Base-by-base conservation (phyloP, 2,113 vertebrate genomes). In the Rana temporaria region DNA sequence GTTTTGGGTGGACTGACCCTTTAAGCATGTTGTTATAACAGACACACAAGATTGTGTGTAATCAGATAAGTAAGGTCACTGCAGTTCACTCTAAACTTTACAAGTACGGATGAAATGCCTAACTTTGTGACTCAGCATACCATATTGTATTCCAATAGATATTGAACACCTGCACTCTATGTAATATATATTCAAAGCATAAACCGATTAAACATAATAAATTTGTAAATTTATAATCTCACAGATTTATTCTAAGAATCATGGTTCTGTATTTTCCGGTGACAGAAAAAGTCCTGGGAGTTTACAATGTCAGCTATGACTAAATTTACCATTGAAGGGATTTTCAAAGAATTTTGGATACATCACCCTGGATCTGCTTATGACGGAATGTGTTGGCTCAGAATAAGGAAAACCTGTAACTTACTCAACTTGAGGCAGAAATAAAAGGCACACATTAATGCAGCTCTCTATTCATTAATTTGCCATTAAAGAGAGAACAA, bases 181-280 rank as follows among this genome's bases (percentile, higher is more conserved):
- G 6, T 16, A 42, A 53, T 24, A 70, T 22, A 48, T 20, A 6
- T 6, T n/a, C 22, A 4, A n/a, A 52, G 52, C 22, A 70, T 52
- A 52, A 70, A 70, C 38, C 6, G n/a, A 70, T 52, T 70, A 70
- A 70, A 52, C 52, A 7, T 24, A 34, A 66, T 66, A 66, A 16
- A 66, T 66, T 66, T 66, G 42, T 6, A 42, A 70, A 30, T 22
- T 70, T 8, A 19, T 60, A 22, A 60, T 60, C 59, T 22, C n/a
- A n/a, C n/a, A 60, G 16, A 60, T 60, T 22, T n/a, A 22, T 70
- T 19, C 42, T 70, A 70, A 48, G 17, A 68, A 68, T n/a, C 34
- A 14, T 20, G 20, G 22, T 16, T 20, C n/a, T 70, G 48, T 3
- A 70, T 70, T 52, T 70, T 70, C 67, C 42, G 0, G n/a, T 24